Percentiles rank a stretch among this genome's conserved stretches.
phyloP scores from a whole-genome alignment of 2,888 invertebrate species.

The Melanophora roralis region DNA sequence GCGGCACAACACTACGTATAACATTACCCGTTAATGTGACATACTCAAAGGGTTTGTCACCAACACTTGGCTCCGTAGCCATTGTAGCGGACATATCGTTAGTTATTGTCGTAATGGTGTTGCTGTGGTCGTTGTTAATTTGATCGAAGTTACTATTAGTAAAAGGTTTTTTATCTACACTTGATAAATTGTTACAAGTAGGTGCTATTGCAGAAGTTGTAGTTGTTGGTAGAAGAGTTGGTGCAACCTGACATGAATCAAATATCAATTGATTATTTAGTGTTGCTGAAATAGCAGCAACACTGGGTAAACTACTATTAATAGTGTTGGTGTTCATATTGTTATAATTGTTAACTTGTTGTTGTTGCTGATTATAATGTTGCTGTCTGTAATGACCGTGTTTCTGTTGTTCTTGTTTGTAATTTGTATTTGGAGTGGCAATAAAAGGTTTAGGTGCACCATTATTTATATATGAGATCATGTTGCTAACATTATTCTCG shows the following conservation, averaged over 20 bases:
- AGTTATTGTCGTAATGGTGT: constrained; percentile 51
- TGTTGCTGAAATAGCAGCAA: constrained; percentile 71
- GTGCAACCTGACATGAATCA: constrained; percentile 73
- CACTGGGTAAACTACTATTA: constrained; percentile 65
- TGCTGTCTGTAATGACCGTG: constrained; percentile 46
- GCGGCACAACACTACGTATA: constrained; percentile 77
- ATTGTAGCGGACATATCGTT: constrained; percentile 60
- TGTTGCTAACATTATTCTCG: constrained; percentile 29
- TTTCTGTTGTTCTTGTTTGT: constrained; percentile 47
- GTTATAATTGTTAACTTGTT: constrained; percentile 49
- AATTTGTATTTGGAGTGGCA: constrained; percentile 18
- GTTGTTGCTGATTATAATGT: constrained; percentile 45
- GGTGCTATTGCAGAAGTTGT: constrained; percentile 56
- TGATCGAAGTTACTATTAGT: constrained; percentile 59
- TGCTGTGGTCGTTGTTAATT: constrained; percentile 59
- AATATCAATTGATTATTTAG: constrained; percentile 75
- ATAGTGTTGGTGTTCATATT: constrained; percentile 57
- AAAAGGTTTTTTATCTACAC: constrained; percentile 56
- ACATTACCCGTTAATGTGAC: constrained; percentile 76
- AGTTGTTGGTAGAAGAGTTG: constrained; percentile 56
- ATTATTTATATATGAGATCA: constrained; percentile 59
- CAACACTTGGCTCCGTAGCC: constrained; percentile 63
- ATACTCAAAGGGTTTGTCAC: constrained; percentile 75
- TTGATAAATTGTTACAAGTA: constrained; percentile 58
- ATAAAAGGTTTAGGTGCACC: constrained; percentile 56